These are phyloP conservation scores for Umimayanthus chanpuru DNA, from an alignment of 92 coral and sea anemone genomes.

Conservation along the genomic window DNA sequence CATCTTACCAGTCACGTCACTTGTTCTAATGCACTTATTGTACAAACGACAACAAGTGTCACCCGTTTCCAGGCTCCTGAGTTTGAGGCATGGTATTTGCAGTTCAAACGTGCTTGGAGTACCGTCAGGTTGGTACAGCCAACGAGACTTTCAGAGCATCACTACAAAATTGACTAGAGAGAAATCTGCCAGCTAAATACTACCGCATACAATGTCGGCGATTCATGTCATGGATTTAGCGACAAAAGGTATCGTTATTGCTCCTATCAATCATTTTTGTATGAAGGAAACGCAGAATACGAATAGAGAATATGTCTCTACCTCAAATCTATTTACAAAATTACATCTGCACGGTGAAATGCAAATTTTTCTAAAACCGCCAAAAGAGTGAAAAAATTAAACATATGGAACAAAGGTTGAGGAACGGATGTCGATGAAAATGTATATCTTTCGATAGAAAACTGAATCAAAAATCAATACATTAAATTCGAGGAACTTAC, in stretches of 20 bases:
- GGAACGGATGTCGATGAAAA: neutral
- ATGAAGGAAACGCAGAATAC: neutral
- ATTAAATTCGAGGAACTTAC: too few species aligned
- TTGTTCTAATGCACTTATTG: neutral
- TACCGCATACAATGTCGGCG: slow-evolving; percentile 27
- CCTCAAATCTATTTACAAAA: neutral
- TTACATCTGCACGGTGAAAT: neutral
- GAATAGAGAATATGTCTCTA: neutral
- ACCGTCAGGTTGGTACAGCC: neutral
- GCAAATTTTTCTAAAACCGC: neutral
- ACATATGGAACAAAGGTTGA: neutral
- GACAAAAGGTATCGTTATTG: slow-evolving; percentile 18
- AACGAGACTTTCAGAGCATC: neutral
- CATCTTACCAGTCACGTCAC: slow-evolving; percentile 5
- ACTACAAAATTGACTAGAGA: neutral
- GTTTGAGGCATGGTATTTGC: neutral
- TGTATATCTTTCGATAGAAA: too few species aligned
- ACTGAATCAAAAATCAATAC: too few species aligned
- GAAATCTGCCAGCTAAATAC: neutral
- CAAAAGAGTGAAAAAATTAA: neutral
- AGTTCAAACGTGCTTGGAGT: neutral
- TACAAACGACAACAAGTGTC: neutral
- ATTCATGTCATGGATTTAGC: slow-evolving; percentile 47
- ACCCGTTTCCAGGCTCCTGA: slow-evolving; percentile 31
- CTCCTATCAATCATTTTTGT: neutral